A percentile compares a stretch with the other conserved stretches of the same genome.
Evolutionary conservation across 2,113 vertebrate species (phyloP).

Genomic region (Syngnathoides biaculeatus): DNA sequence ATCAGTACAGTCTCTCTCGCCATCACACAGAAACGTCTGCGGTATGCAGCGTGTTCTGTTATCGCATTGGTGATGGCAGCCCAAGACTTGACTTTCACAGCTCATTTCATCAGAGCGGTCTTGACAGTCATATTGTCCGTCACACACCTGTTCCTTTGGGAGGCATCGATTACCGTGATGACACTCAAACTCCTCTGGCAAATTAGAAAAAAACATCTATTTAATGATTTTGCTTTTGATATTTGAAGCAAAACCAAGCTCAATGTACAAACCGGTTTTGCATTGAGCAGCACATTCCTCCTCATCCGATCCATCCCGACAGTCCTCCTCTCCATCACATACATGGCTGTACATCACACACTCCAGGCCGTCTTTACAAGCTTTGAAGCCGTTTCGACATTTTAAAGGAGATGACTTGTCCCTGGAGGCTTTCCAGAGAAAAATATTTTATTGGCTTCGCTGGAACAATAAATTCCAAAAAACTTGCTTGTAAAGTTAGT

Average conservation of each 20-base stretch:
- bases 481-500: not conserved
- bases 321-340: conserved; percentile 80
- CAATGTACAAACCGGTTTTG: conserved; percentile 37
- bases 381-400: conserved; percentile 55
- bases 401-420: conserved; percentile 16
- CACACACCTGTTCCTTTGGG: conserved; percentile 71
- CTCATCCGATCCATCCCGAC: conserved; percentile 79
- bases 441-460: not conserved
- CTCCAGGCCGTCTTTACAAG: conserved; percentile 68
- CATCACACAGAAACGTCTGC: conserved; percentile 80
- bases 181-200: conserved; percentile 58
- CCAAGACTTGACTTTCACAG: conserved; percentile 57
- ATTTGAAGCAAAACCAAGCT: too few relatives aligned
- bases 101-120: conserved; percentile 81
- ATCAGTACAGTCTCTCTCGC: conserved; percentile 81
- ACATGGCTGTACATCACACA: conserved; percentile 73
- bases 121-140: conserved; percentile 76
- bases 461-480: not conserved
- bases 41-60: conserved; percentile 76
- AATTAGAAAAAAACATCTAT: not conserved
- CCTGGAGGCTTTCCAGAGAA: conserved; percentile 26
- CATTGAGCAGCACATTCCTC: conserved; percentile 40
- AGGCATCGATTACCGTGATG: conserved; percentile 74
- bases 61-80: conserved; percentile 79
- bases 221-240: not conserved